These are phyloP conservation scores for Pachliopta kotzebuea DNA, from an alignment of 2,888 invertebrate species.

Conservation along the genomic window DNA sequence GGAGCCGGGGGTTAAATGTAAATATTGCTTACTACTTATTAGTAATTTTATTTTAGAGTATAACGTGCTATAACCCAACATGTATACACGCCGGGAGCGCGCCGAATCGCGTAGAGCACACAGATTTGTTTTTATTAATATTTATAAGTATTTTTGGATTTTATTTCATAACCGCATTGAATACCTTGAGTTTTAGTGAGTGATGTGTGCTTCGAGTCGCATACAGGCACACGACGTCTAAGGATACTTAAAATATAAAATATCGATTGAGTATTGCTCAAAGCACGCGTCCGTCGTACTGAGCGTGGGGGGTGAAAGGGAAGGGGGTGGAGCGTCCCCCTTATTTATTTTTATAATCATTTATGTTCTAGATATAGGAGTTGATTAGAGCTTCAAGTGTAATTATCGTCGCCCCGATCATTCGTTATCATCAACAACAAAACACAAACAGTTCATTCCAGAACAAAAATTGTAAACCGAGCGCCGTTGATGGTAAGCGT, in stretches of 20 bases:
- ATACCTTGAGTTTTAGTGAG: constrained; percentile 42
- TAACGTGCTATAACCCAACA: constrained; percentile 72
- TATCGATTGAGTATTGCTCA: constrained; percentile 51
- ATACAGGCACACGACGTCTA: constrained; percentile 34
- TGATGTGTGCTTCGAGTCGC: constrained; percentile 44
- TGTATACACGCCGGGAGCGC: constrained; percentile 42
- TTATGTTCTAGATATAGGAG: constrained; percentile 72
- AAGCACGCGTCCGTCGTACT: constrained; percentile 43
- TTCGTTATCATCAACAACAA: constrained; percentile 33
- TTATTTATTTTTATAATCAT: constrained; percentile 80
- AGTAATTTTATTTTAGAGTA: constrained; percentile 75
- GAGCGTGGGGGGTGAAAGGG: constrained; percentile 51
- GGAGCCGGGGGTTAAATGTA: constrained; percentile 57
- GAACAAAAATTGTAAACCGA: constrained; percentile 62
- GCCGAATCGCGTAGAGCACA: constrained; percentile 35
- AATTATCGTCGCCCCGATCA: constrained; percentile 49
- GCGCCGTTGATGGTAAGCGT: constrained; percentile 54
- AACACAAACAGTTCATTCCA: constrained; percentile 27
- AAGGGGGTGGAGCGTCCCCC: constrained; percentile 58
- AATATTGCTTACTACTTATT: constrained; percentile 77
- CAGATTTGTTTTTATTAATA: constrained; percentile 56
- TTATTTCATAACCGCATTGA: constrained; percentile 45
- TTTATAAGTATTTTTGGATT: constrained; percentile 61
- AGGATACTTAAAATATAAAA: constrained; percentile 45
- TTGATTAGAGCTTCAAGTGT: constrained; percentile 60